Evolutionary conservation across 2,797 vertebrate species (phyloP).

Genomic region (Trachurus trachurus): DNA sequence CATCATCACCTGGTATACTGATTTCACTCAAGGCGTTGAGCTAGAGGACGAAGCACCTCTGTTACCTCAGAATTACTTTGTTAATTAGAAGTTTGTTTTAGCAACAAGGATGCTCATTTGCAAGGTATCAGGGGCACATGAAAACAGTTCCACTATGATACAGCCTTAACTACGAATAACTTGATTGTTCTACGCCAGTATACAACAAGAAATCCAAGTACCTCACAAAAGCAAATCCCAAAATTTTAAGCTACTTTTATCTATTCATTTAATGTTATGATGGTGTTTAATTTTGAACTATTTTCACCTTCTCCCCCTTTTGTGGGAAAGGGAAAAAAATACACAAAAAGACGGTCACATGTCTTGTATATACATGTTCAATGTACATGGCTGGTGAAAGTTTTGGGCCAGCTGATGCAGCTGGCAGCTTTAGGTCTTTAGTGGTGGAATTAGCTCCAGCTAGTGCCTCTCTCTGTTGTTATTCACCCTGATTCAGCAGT

Average conservation of each 20-base stretch:
- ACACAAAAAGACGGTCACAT: constrained; percentile 10
- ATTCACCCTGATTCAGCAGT: constrained; percentile 87
- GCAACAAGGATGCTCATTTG: not conserved
- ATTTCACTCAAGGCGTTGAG: not conserved
- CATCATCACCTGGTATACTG: not conserved
- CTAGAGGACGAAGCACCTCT: not conserved
- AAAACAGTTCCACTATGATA: not conserved
- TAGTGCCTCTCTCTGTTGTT: constrained; percentile 78
- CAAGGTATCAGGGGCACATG: not conserved
- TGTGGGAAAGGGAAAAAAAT: not conserved
- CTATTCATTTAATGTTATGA: not conserved
- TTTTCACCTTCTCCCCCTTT: not conserved
- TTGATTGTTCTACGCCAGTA: not conserved
- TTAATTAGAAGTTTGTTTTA: constrained; percentile 9
- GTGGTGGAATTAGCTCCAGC: constrained; percentile 72
- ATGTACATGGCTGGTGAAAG: constrained; percentile 37
- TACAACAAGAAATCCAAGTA: not conserved
- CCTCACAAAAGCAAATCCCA: not conserved
- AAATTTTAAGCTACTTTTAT: not conserved
- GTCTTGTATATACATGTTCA: not conserved
- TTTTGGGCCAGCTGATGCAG: constrained; percentile 53
- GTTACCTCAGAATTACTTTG: not conserved
- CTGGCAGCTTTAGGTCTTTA: constrained; percentile 63
- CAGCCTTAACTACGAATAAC: not conserved
- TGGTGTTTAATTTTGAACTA: not conserved